Base-by-base conservation (phyloP, 1,140 invertebrate species). In the Spodoptera frugiperda region DNA sequence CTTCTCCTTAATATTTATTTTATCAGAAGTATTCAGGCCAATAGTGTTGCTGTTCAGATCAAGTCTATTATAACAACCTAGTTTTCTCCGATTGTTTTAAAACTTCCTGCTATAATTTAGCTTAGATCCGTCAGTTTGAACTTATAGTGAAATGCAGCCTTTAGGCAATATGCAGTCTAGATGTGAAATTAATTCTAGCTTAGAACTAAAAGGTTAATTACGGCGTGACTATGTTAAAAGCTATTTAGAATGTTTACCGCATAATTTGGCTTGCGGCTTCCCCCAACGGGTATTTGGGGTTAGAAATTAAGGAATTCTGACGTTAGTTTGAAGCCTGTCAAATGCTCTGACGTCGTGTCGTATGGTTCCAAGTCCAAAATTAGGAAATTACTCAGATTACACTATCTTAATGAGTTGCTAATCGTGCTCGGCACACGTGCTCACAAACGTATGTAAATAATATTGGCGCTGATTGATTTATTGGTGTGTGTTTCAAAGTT, bases 201-300 rank as follows among this genome's bases (percentile, higher is more conserved):
- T 48, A 67, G 44, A 48, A 46, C 25, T 48, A 67, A 67, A n/a
- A 49, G 44, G 63, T 67, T 67, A 67, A 67, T 67, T 67, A 67
- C 19, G 17, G 48, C 19, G 44, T 67, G 12, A 49, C 19, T n/a
- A 65, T 25, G 39, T 44, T 44, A 63, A 63, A 63, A 44, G 59
- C 59, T n/a, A 39, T 63, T 63, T 63, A 12, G 19, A 49, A 48
- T 12, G n/a, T 21, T 48, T n/a, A 25, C 44, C 48, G 33, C 33
- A 17, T 49, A 17, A 67, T 67, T 65, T 67, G 17, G 44, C 63
- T 67, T 25, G 63, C n/a, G 63, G 63, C 63, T 48, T 67, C 17
- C 14, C 14, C 63, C 33, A 25, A 10, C 33, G 17, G 63, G 6
- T 11, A 57, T 57, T 21, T 44, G 63, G 63, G 48, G 46, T 67